Percentiles rank a stretch among this genome's conserved stretches.
Conservation (phyloP, 1,140 invertebrate species). For the Sipha flava region DNA sequence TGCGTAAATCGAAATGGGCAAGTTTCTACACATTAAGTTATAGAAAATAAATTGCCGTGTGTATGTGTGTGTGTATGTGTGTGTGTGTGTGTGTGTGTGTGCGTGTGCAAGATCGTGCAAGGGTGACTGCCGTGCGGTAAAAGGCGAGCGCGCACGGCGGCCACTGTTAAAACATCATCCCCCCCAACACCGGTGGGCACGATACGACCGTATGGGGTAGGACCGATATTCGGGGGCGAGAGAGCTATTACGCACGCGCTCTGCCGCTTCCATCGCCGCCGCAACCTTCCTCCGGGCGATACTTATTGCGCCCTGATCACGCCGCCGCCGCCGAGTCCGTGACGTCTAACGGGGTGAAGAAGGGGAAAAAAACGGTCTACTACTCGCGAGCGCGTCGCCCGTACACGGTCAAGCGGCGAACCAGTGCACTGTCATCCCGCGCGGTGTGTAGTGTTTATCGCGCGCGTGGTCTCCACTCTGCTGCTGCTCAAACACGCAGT, state of each 20-base stretch:
- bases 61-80: too few relatives aligned
- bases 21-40: too few relatives aligned
- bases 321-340: background rate
- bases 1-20: too few relatives aligned
- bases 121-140: too few relatives aligned
- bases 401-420: background rate
- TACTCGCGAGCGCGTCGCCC: background rate
- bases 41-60: too few relatives aligned
- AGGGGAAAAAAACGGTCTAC: constrained; percentile 6
- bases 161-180: too few relatives aligned
- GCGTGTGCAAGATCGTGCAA: too few relatives aligned
- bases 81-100: too few relatives aligned
- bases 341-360: background rate
- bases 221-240: background rate
- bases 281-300: background rate
- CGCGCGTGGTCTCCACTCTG: background rate
- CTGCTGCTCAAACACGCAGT: background rate
- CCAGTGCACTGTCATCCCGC: background rate
- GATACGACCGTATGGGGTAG: too few relatives aligned
- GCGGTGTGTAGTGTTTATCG: background rate
- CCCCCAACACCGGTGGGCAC: too few relatives aligned
- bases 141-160: too few relatives aligned
- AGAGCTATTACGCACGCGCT: background rate
- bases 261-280: background rate
- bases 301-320: background rate